Base-by-base conservation (phyloP, 2,888 invertebrate species). In the Unio pictorum region DNA sequence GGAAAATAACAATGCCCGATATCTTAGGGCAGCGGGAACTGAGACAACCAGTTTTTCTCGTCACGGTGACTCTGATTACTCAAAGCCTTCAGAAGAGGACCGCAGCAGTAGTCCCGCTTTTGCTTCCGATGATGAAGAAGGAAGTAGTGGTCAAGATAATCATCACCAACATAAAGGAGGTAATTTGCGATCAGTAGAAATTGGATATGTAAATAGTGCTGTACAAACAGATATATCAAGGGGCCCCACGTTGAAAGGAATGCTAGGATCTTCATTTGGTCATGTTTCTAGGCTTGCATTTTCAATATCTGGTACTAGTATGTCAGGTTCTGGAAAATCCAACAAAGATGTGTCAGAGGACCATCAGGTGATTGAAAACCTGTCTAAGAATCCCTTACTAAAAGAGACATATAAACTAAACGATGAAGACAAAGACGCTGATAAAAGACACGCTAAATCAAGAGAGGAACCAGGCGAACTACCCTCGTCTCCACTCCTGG, bases 31-130 rank as follows among this genome's bases (percentile, higher is more conserved):
- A 20, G 72, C 73, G 34, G 73, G 69, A 64, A 77, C 77, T 18
- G 73, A 79, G 34, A 83, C 83, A 26, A 83, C 84, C n/a, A 84
- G 82, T 65, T 82, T 85, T 66, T 81, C 83, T 7, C 75, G 80
- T 66, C 73, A 76, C 65, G 83, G 84, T n/a, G 81, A 77, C 58
- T 72, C 75, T 59, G 77, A 77, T 67, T 70, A 77, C 61, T 77
- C 77, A 17, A 77, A 77, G 59, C 77, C 77, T 23, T 77, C 85
- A 92, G 93, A 88, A 23, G 89, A 58, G 94, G 95, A 95, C 83
- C 92, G 97, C 60, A 97, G 97, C 0, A 97, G 97, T 85, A 97
- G 97, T 71, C 91, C 91, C 94, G 96, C 96, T 0, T 98, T 97
- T 88, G 97, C 97, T 84, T 97, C 97, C 0, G 97, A 98, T 87